phyloP scores from a whole-genome alignment of 2,113 vertebrate species.

The Strix aluco region DNA sequence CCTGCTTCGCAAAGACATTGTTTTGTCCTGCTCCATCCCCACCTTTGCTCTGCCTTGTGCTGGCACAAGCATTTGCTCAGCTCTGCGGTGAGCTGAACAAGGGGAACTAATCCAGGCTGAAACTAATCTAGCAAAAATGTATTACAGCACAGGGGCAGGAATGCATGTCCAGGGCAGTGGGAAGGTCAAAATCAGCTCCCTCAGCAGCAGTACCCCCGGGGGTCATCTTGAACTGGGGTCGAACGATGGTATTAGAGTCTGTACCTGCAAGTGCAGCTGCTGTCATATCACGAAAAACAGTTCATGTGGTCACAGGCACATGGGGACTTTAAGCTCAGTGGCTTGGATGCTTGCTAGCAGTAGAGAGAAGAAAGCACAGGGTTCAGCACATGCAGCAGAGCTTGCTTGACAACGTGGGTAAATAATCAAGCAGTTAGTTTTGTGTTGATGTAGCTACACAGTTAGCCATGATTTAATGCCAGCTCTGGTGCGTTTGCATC shows the following conservation, averaged over 20 bases:
- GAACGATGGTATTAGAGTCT: neutral
- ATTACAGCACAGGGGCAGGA: neutral
- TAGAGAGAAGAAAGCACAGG: neutral
- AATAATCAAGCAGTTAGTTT: constrained; percentile 31
- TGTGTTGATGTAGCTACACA: constrained; percentile 20
- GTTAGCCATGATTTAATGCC: constrained; percentile 1
- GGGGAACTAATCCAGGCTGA: constrained; percentile 28
- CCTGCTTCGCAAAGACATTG: accelerated
- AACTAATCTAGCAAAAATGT: constrained; percentile 23
- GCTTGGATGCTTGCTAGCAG: neutral
- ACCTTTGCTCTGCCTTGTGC: neutral
- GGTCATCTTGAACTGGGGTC: neutral
- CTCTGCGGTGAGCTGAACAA: neutral
- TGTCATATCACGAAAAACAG: neutral
- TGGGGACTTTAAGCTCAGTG: neutral
- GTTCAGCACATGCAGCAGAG: neutral
- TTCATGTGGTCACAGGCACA: neutral
- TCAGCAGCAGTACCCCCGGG: neutral
- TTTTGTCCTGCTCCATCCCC: neutral
- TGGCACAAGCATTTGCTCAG: neutral
- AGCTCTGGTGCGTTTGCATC: neutral
- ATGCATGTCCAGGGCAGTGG: neutral
- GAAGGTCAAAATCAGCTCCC: neutral
- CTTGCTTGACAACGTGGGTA: neutral
- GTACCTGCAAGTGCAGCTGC: neutral